phyloP scores from a whole-genome alignment of 92 coral and sea anemone genomes.

The Palythoa grandiflora region DNA sequence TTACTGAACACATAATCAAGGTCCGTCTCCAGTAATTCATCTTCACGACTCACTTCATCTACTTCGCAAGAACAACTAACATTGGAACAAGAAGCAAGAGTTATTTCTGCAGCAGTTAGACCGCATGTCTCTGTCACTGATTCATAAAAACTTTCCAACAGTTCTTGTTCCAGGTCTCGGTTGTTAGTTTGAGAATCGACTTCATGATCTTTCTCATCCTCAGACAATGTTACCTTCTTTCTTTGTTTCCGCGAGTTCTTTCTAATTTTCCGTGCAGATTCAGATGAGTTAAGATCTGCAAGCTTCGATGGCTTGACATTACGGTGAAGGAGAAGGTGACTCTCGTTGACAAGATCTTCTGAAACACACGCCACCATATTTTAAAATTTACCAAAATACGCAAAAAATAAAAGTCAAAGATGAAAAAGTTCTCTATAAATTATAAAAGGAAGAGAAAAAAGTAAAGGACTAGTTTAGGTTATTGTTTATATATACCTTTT shows the following conservation, averaged over 20 bases:
- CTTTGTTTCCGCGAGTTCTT: slow-evolving; percentile 13
- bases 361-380: neutral
- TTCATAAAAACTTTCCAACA: slow-evolving; percentile 11
- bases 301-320: neutral
- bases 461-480: neutral
- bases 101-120: neutral
- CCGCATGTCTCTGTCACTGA: neutral
- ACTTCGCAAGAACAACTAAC: neutral
- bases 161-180: slow-evolving; percentile 5
- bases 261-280: neutral
- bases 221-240: neutral
- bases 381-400: neutral
- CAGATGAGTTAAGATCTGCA: neutral
- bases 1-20: slow-evolving; percentile 25
- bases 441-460: neutral
- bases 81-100: neutral
- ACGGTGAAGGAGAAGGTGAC: neutral
- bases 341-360: neutral
- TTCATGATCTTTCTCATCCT: slow-evolving; percentile 3
- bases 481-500: slow-evolving; percentile 30
- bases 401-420: neutral
- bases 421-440: neutral
- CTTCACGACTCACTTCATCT: slow-evolving; percentile 3
- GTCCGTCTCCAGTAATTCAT: slow-evolving; percentile 27
- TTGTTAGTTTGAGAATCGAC: neutral